A percentile compares a stretch with the other conserved stretches of the same genome.
Conservation (phyloP, 2,888 invertebrate species). For the Leucozona laternaria region DNA sequence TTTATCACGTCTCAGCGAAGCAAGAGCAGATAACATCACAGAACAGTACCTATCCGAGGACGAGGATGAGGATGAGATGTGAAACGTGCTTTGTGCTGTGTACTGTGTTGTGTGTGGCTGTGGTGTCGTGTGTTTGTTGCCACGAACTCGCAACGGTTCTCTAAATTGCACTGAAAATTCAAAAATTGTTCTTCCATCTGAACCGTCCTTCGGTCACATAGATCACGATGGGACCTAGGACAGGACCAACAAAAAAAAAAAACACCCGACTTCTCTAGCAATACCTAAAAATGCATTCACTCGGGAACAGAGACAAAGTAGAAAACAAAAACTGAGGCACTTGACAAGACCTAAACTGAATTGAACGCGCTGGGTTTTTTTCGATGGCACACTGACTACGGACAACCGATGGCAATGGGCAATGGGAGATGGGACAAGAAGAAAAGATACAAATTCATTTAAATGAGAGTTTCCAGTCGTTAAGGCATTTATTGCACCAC, state of each 20-base stretch:
- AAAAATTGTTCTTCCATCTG: slow-evolving; percentile 41
- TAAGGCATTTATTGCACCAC: slow-evolving; percentile 45
- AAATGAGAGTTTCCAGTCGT: slow-evolving; percentile 68
- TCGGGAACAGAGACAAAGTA: slow-evolving; percentile 21
- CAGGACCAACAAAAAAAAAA: background rate
- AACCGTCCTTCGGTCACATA: slow-evolving; percentile 44
- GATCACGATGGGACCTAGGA: slow-evolving; percentile 46
- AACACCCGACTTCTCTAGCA: slow-evolving; percentile 9
- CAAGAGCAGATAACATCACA: background rate
- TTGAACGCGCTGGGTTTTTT: slow-evolving; percentile 44
- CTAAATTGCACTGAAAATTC: slow-evolving; percentile 63
- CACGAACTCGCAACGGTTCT: slow-evolving; percentile 17
- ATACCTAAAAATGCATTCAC: slow-evolving; percentile 22
- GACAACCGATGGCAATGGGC: no score
- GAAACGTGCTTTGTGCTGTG: slow-evolving; percentile 8
- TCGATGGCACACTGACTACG: slow-evolving; percentile 34
- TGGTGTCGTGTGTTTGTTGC: background rate
- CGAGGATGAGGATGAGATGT: slow-evolving; percentile 2
- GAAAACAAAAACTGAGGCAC: slow-evolving; percentile 24
- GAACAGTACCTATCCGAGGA: background rate
- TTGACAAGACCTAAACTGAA: slow-evolving; percentile 53
- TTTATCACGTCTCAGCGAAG: slow-evolving; percentile 36
- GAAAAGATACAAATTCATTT: slow-evolving; percentile 69
- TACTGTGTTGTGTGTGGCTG: background rate
- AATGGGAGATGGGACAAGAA: slow-evolving; percentile 37